Base-by-base conservation (phyloP, 2,797 vertebrate genomes). In the Urophycis tenuis region DNA sequence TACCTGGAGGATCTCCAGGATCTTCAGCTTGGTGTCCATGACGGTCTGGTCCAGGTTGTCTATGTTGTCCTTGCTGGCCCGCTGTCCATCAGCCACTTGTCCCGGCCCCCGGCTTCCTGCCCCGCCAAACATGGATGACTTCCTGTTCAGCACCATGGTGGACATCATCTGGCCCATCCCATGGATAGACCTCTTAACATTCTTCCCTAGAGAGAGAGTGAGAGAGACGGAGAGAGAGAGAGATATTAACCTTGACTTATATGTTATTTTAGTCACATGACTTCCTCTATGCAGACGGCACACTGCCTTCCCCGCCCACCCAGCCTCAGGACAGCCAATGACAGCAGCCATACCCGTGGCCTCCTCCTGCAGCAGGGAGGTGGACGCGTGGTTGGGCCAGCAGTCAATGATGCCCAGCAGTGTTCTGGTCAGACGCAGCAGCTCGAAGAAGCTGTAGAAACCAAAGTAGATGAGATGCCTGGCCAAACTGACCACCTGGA, bases 21-120 rank as follows among this genome's bases (percentile, higher is more conserved):
- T 99, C 91, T 99, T 99, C 84, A 99, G 91, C 82, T 99, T 99
- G 76, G 97, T 99, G 87, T 99, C 97, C 97, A 99, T 99, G 85
- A 99, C 97, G 1, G 96, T 97, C 1, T 97, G 92, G 86, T 97
- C 95, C 88, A 96, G 93, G 0, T 93, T 96, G 81, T 97, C 95
- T 0, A 96, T 92, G n/a, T 92, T 96, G 79, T 94, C 93, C 82
- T 96, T 98, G 76, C 92, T 92, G 72, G 91, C 93, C 78, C 92
- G 89, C 79, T 94, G 92, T 0, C 89, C 91, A 17, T 99, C 97
- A 0, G 94, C 81, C 22, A 78, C 87, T 1, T 93, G 82, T 0
- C 89, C 90, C 0, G 90, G 53, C 34, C 77, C 90, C 41, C 88
- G 81, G n/a, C 77, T 87, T 41, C 94, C 92, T 74, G 81, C 79